Conservation (phyloP, 2,797 vertebrate species). For the Lophius americanus region DNA sequence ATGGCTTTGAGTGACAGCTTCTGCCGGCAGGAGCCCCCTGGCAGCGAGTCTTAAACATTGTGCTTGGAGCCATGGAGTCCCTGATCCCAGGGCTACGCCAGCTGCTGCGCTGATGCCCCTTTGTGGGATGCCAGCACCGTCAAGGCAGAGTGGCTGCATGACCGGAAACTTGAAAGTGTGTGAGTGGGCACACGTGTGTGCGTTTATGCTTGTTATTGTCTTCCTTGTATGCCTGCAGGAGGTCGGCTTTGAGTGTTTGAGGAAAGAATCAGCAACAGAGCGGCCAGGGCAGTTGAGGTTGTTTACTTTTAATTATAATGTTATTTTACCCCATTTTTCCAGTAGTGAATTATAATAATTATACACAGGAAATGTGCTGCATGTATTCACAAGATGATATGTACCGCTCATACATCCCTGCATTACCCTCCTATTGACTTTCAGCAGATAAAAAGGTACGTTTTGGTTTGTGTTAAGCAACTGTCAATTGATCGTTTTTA, state of each 20-base stretch:
- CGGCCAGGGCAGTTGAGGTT: conserved; percentile 31
- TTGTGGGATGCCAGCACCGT: conserved; percentile 29
- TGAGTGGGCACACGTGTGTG: background rate
- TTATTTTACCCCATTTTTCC: conserved; percentile 21
- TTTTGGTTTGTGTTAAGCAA: conserved; percentile 46
- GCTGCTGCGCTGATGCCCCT: conserved; percentile 64
- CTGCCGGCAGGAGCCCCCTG: conserved; percentile 41
- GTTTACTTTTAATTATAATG: conserved; percentile 75
- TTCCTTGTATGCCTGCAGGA: background rate
- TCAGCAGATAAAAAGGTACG: conserved; percentile 59
- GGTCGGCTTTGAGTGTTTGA: conserved; percentile 31
- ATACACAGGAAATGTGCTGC: conserved; percentile 45
- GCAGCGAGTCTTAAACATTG: conserved; percentile 68
- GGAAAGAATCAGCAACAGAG: conserved; percentile 48
- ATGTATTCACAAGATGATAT: conserved; percentile 27
- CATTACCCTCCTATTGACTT: conserved; percentile 56
- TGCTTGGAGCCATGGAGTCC: conserved; percentile 40
- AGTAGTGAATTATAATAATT: conserved; percentile 52
- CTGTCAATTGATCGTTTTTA: conserved; percentile 59
- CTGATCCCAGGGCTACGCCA: conserved; percentile 64
- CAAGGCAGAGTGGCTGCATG: conserved; percentile 18
- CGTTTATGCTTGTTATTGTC: background rate
- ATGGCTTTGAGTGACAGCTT: conserved; percentile 62
- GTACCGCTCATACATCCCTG: conserved; percentile 33
- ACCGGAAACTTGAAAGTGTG: conserved; percentile 10